Percentiles rank a stretch among this genome's conserved stretches.
phyloP scores from a whole-genome alignment of 2,888 invertebrate genomes.

The Priocnemis perturbator region DNA sequence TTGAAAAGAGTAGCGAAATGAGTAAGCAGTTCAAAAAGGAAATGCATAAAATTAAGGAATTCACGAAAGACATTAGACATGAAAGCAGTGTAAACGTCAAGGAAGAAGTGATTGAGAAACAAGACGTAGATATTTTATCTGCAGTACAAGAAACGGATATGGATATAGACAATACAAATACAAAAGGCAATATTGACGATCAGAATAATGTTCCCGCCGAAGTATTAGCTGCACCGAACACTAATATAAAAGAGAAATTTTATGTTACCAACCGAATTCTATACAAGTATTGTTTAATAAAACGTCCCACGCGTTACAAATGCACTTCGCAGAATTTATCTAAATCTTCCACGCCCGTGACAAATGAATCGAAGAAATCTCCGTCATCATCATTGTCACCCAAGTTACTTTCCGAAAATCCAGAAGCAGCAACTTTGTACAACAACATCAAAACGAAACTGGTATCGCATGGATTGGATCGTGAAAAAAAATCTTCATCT shows the following conservation, averaged over 20 bases:
- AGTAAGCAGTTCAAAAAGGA: constrained; percentile 67
- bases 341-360: no score
- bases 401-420: constrained; percentile 9
- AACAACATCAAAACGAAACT: constrained; percentile 71
- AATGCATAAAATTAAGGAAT: constrained; percentile 68
- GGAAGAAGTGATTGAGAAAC: constrained; percentile 1
- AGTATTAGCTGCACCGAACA: not conserved
- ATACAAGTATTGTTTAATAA: constrained; percentile 52
- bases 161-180: constrained; percentile 4
- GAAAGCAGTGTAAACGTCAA: constrained; percentile 29
- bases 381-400: constrained; percentile 3
- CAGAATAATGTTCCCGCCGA: not conserved
- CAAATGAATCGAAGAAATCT: constrained; percentile 11
- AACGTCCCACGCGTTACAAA: constrained; percentile 47
- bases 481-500: constrained; percentile 52
- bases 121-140: not conserved
- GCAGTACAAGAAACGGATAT: not conserved
- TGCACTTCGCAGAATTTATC: constrained; percentile 56
- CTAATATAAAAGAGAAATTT: constrained; percentile 35
- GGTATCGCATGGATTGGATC: constrained; percentile 65
- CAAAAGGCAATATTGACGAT: not conserved
- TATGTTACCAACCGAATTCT: constrained; percentile 50
- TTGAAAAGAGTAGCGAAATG: constrained; percentile 63
- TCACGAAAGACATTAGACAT: constrained; percentile 47
- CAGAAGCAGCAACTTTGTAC: constrained; percentile 54